Base-by-base conservation (phyloP, 2,797 vertebrate genomes). In the Sebastes jordani region DNA sequence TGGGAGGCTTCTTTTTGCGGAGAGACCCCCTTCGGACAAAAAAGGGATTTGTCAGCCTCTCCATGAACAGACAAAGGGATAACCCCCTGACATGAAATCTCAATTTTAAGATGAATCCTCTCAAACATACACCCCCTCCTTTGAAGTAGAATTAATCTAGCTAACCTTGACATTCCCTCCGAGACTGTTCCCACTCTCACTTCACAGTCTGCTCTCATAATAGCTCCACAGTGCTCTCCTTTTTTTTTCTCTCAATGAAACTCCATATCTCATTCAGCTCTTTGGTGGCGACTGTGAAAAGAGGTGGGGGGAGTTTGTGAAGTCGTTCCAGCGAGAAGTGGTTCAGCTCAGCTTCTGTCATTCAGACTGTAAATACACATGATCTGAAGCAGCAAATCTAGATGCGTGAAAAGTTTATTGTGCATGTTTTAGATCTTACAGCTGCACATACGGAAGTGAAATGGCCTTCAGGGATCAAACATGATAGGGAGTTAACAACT, bases 81-180 rank as follows among this genome's bases (percentile, higher is more conserved):
- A 84, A 82, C 80, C 54, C 56, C 58, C 34, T 10, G 46, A 93
- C 86, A 82, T 85, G 74, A 92, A 91, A 92, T 86, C 86, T 91
- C 84, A 86, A 88, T 90, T 90, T 79, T 78, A 68, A 85, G 81
- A 87, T 80, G 86, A 91, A 88, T 81, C 63, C 73, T 82, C 83
- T 92, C 86, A 84, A 89, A 92, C 81, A 62, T 46, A 76, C 74
- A 69, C 55, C 67, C 69, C 55, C 74, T 80, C 73, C 89, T 93
- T 90, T 93, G 90, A 93, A 91, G 92, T 92, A 86, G 86, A 94
- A 92, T 83, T 92, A 92, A 95, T 93, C 90, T 92, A 23, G 83
- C 89, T 92, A 93, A 92, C 93, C 92, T 94, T 94, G 93, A 92
- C 91, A 90, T 93, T 94, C 91, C 80, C 91, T 87, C 73, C 34